A percentile compares a stretch with the other conserved stretches of the same genome.
Evolutionary conservation across 2,113 vertebrate genomes (phyloP).

Genomic region (Polypterus bichir): DNA sequence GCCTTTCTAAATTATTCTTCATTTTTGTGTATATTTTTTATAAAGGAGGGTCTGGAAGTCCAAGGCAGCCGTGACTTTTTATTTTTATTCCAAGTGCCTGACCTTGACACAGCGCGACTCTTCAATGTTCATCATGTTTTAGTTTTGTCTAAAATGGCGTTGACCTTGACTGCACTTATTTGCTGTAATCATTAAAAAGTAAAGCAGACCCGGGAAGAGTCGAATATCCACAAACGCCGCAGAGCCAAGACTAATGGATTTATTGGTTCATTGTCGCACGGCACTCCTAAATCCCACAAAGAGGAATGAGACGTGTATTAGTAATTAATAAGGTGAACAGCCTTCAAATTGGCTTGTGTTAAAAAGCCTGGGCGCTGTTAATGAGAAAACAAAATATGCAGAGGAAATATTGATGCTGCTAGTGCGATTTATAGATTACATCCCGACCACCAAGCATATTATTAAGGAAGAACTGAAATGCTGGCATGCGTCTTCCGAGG

Average conservation of each 20-base stretch:
- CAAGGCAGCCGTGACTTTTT: too few species aligned
- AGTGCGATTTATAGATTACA: neutral
- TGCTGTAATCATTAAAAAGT: too few species aligned
- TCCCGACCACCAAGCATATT: neutral
- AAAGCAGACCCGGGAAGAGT: neutral
- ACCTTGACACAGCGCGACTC: too few species aligned
- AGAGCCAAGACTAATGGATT: slow-evolving; percentile 7
- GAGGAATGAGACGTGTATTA: neutral
- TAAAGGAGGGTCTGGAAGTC: too few species aligned
- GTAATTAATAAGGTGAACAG: slow-evolving; percentile 6
- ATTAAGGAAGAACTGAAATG: neutral
- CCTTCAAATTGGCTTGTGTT: slow-evolving; percentile 6
- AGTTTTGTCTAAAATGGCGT: too few species aligned
- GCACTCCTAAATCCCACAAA: neutral
- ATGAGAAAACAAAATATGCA: slow-evolving; percentile 6
- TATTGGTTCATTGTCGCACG: neutral
- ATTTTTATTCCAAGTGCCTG: too few species aligned
- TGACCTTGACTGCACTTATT: too few species aligned
- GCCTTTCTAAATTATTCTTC: too few species aligned
- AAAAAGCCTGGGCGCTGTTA: slow-evolving; percentile 1
- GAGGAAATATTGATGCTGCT: slow-evolving; percentile 4
- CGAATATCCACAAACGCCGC: neutral
- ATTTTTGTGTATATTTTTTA: too few species aligned
- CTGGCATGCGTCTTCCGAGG: too few species aligned
- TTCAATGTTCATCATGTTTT: too few species aligned